Conservation (phyloP, 2,888 invertebrate genomes). For the Oxytorus armatus region DNA sequence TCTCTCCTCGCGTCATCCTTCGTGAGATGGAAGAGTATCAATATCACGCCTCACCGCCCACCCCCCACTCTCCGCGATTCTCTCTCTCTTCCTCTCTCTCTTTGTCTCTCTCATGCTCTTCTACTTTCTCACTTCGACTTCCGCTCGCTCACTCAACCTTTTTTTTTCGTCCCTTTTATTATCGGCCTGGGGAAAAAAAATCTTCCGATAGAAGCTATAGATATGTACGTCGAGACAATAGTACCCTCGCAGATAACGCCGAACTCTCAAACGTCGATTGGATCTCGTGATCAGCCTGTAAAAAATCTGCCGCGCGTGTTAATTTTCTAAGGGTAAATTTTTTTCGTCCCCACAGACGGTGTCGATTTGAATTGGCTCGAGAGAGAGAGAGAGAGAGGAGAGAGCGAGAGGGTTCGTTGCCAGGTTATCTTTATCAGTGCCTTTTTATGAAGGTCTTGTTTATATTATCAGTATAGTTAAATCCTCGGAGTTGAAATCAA, state of each 20-base stretch:
- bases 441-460: neutral
- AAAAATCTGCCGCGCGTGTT: conserved; percentile 8
- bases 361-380: neutral
- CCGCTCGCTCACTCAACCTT: conserved; percentile 42
- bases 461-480: neutral
- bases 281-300: conserved; percentile 23
- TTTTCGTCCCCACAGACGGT: neutral
- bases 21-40: conserved; percentile 80
- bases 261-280: neutral
- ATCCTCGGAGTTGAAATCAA: neutral
- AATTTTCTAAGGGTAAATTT: conserved; percentile 8
- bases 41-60: conserved; percentile 81
- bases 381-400: no score
- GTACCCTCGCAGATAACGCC: neutral
- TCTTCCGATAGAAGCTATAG: conserved; percentile 71
- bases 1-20: conserved; percentile 75
- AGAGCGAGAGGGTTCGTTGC: neutral
- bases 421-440: conserved; percentile 17
- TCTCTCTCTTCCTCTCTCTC: conserved; percentile 56
- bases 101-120: conserved; percentile 16
- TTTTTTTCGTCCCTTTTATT: conserved; percentile 77
- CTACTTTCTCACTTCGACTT: conserved; percentile 52
- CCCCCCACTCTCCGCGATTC: conserved; percentile 67
- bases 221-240: neutral
- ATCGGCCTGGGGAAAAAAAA: conserved; percentile 76